A percentile compares a stretch with the other conserved stretches of the same genome.
These are phyloP conservation scores for Drosophila ironensis DNA, from an alignment of 1,140 invertebrate genomes.

Conservation along the genomic window DNA sequence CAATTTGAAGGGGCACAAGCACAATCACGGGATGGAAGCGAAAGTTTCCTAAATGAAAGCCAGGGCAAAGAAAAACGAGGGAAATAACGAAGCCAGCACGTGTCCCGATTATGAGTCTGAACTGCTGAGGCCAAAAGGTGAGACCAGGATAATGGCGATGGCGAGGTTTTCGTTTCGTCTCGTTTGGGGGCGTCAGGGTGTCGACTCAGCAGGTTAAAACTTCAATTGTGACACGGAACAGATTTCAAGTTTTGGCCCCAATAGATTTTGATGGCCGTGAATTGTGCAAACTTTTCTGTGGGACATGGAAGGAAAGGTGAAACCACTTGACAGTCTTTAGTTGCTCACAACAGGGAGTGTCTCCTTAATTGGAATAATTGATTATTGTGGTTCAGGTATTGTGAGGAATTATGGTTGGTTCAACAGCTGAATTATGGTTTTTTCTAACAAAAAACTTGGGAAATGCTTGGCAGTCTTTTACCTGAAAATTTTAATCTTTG, in stretches of 20 bases:
- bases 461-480: too few relatives aligned
- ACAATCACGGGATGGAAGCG: neutral
- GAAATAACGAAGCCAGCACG: slow-evolving; percentile 73
- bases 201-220: slow-evolving; percentile 7
- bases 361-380: too few relatives aligned
- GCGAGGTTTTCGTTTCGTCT: neutral
- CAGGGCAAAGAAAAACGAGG: slow-evolving; percentile 36
- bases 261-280: slow-evolving; percentile 39
- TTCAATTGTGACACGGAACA: slow-evolving; percentile 24
- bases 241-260: slow-evolving; percentile 40
- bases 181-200: neutral
- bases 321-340: neutral
- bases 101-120: slow-evolving; percentile 66
- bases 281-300: slow-evolving; percentile 5
- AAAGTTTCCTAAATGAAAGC: slow-evolving; percentile 45
- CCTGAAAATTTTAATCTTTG: too few relatives aligned
- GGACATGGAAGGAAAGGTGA: slow-evolving; percentile 3
- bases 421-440: too few relatives aligned
- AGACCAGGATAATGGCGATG: slow-evolving; percentile 14
- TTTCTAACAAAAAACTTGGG: too few relatives aligned
- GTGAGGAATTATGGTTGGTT: too few relatives aligned
- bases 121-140: slow-evolving; percentile 47
- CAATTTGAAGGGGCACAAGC: slow-evolving; percentile 73
- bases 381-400: too few relatives aligned
- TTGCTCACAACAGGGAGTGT: too few relatives aligned